phyloP scores from a whole-genome alignment of 2,888 invertebrate genomes.

The Ethmia dodecea region DNA sequence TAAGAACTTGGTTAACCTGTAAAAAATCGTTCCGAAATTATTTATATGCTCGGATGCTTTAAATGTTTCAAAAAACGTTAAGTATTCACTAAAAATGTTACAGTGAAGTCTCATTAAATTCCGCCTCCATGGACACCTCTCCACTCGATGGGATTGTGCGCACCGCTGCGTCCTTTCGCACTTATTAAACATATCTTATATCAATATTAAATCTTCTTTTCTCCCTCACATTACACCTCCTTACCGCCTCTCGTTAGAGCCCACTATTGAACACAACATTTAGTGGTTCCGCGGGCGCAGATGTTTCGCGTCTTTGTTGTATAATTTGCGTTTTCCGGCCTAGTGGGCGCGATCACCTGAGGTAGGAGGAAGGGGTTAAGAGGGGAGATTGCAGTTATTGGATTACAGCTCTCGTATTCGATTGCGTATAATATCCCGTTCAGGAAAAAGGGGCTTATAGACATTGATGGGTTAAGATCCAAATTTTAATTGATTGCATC shows the following conservation, averaged over 20 bases:
- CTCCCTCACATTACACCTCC: constrained; percentile 23
- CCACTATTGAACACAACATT: constrained; percentile 20
- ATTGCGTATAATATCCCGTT: too few species aligned
- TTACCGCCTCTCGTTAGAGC: constrained; percentile 29
- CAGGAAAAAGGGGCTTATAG: too few species aligned
- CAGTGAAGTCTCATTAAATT: too few species aligned
- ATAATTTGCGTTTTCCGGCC: constrained; percentile 74
- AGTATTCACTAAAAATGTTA: too few species aligned
- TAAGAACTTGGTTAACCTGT: too few species aligned
- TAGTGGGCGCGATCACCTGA: constrained; percentile 56
- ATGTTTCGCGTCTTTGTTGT: constrained; percentile 74
- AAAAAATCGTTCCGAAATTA: too few species aligned
- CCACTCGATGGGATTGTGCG: constrained; percentile 50
- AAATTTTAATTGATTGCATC: too few species aligned
- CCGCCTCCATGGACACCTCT: constrained; percentile 37
- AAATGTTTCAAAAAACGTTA: too few species aligned
- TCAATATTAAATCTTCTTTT: constrained; percentile 61
- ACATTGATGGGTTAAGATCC: too few species aligned
- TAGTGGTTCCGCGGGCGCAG: constrained; percentile 46
- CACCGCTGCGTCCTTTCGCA: constrained; percentile 60
- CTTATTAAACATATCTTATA: constrained; percentile 72
- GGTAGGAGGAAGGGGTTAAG: constrained; percentile 36
- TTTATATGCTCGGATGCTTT: too few species aligned
- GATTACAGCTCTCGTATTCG: too few species aligned
- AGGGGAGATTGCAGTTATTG: too few species aligned